phyloP scores from a whole-genome alignment of 2,888 invertebrate species.

The Mellilla xanthometata region DNA sequence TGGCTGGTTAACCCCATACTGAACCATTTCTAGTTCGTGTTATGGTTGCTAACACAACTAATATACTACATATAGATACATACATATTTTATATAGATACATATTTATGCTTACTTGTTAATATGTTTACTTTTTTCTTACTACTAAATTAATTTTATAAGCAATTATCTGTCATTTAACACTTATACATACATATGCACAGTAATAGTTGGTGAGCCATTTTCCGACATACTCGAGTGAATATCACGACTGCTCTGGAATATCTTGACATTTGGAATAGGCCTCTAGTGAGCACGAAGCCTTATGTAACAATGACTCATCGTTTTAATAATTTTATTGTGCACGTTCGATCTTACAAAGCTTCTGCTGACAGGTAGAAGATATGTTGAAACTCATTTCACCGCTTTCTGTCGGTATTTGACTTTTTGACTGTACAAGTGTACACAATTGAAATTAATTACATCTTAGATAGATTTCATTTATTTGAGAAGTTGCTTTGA shows the following conservation, averaged over 20 bases:
- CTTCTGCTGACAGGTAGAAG: conserved; percentile 34
- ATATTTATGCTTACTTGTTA: too few relatives aligned
- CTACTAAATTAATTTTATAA: too few relatives aligned
- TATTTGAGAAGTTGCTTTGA: too few relatives aligned
- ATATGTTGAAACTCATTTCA: conserved; percentile 44
- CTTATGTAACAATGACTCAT: conserved; percentile 42
- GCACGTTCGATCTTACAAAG: conserved; percentile 23
- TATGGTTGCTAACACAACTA: too few relatives aligned
- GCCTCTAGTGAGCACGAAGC: conserved; percentile 25
- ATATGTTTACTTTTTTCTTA: too few relatives aligned
- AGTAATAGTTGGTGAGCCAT: neutral
- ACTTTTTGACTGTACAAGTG: conserved; percentile 1
- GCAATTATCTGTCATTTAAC: too few relatives aligned
- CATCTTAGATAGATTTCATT: too few relatives aligned
- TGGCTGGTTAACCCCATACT: too few relatives aligned
- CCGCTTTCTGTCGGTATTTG: conserved; percentile 44
- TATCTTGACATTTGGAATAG: conserved; percentile 29
- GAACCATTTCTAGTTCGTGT: too few relatives aligned
- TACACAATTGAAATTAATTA: too few relatives aligned
- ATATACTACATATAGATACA: too few relatives aligned
- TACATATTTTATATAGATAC: too few relatives aligned
- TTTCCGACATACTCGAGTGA: conserved; percentile 18
- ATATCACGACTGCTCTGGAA: conserved; percentile 19
- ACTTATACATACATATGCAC: neutral
- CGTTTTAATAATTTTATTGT: conserved; percentile 29